These are phyloP conservation scores for Schrankia costaestrigalis DNA, from an alignment of 2,888 invertebrate genomes.

Conservation along the genomic window DNA sequence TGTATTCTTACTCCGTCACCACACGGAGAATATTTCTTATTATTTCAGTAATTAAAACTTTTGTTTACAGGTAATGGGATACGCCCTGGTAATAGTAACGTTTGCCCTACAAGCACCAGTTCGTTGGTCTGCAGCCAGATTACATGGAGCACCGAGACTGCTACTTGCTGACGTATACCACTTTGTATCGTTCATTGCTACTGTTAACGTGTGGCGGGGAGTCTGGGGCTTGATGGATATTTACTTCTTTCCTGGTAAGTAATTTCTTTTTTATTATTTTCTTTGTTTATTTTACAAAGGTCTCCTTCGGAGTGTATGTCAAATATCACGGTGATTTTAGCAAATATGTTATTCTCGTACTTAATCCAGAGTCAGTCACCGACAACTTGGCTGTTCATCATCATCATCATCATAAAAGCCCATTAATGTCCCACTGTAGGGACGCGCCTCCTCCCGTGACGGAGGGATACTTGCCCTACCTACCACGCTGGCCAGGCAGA, in stretches of 20 bases:
- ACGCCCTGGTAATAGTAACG: conserved; percentile 85
- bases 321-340: too few relatives aligned
- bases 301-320: too few relatives aligned
- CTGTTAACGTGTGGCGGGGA: conserved; percentile 94
- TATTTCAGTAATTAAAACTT: neutral
- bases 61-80: conserved; percentile 84
- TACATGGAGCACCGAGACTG: conserved; percentile 84
- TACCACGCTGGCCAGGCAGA: too few relatives aligned
- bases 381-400: too few relatives aligned
- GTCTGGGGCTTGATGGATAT: conserved; percentile 91
- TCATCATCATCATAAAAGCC: too few relatives aligned
- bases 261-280: neutral
- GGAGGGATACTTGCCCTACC: too few relatives aligned
- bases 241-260: conserved; percentile 88
- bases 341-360: too few relatives aligned
- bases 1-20: too few relatives aligned
- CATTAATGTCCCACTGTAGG: too few relatives aligned
- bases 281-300: neutral
- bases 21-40: too few relatives aligned
- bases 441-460: too few relatives aligned
- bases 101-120: conserved; percentile 88
- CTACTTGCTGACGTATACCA: conserved; percentile 88
- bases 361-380: too few relatives aligned
- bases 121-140: conserved; percentile 84
- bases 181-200: conserved; percentile 88